A percentile compares a stretch with the other conserved stretches of the same genome.
These are phyloP conservation scores for Drosophila auraria DNA, from an alignment of 1,140 invertebrate genomes.

Conservation along the genomic window DNA sequence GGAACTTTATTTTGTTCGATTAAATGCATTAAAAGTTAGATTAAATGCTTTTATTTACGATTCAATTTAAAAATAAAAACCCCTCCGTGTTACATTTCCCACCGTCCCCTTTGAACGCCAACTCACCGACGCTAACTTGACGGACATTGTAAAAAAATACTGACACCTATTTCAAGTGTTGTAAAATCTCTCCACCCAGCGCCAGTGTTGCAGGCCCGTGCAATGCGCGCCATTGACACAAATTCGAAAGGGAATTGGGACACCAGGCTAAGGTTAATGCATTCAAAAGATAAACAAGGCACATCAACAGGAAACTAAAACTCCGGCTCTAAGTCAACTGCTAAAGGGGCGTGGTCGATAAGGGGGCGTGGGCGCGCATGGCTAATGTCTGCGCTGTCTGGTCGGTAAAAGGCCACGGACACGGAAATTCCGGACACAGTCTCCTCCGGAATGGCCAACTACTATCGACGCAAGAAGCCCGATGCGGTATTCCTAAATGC, in stretches of 20 bases:
- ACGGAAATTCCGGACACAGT: slow-evolving; percentile 49
- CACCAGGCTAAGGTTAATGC: slow-evolving; percentile 77
- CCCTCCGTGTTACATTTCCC: no score
- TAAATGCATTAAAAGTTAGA: no score
- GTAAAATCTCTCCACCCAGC: background rate
- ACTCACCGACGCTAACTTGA: no score
- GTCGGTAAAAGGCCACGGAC: slow-evolving; percentile 48
- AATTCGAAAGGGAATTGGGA: slow-evolving; percentile 71
- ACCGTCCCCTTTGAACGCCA: no score
- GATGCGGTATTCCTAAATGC: slow-evolving; percentile 79
- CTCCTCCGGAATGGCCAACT: slow-evolving; percentile 67
- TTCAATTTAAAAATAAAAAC: no score
- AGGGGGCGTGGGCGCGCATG: slow-evolving; percentile 56
- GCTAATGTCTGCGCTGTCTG: slow-evolving; percentile 57
- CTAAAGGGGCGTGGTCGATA: slow-evolving; percentile 39
- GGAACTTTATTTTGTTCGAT: no score
- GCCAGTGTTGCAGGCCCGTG: slow-evolving; percentile 28
- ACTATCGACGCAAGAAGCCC: slow-evolving; percentile 77
- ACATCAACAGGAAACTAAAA: slow-evolving; percentile 80
- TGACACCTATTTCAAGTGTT: background rate
- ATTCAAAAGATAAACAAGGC: slow-evolving; percentile 75
- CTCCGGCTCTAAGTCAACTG: slow-evolving; percentile 57
- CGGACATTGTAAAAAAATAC: no score
- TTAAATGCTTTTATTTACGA: no score
- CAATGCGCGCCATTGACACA: slow-evolving; percentile 55